Evolutionary conservation across 1,140 invertebrate species (phyloP).

Genomic region (Lanistes nyassanus): DNA sequence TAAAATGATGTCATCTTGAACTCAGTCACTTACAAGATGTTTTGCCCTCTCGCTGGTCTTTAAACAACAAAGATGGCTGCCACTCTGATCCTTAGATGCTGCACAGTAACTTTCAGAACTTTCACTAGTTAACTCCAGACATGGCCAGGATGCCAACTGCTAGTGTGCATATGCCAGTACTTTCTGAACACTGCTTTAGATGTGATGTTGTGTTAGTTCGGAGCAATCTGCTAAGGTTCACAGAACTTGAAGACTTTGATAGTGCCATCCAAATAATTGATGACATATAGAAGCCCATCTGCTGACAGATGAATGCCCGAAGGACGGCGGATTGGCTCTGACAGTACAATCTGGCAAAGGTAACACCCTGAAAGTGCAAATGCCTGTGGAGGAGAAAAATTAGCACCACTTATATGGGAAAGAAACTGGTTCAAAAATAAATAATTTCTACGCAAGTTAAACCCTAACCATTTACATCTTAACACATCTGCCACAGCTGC

Average conservation of each 20-base stretch:
- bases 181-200: not conserved
- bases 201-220: not conserved
- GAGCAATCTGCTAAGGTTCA: not conserved
- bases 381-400: slow-evolving; percentile 38
- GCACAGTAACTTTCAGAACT: no score
- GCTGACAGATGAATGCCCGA: slow-evolving; percentile 44
- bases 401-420: not conserved
- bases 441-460: no score
- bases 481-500: not conserved
- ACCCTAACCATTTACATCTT: not conserved
- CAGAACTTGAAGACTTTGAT: slow-evolving; percentile 40
- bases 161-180: no score
- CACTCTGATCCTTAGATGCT: no score
- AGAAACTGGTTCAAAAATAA: no score
- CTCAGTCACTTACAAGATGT: no score
- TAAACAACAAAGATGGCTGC: no score
- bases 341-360: slow-evolving; percentile 27
- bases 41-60: no score
- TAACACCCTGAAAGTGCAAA: slow-evolving; percentile 39
- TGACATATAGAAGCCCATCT: slow-evolving; percentile 40
- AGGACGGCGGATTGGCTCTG: slow-evolving; percentile 36
- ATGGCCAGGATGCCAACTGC: no score
- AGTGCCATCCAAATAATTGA: slow-evolving; percentile 40
- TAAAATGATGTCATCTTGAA: no score
- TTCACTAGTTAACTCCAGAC: no score